These are phyloP conservation scores for Brachionus plicatilis DNA, from an alignment of 1,140 invertebrate species.

Conservation along the genomic window DNA sequence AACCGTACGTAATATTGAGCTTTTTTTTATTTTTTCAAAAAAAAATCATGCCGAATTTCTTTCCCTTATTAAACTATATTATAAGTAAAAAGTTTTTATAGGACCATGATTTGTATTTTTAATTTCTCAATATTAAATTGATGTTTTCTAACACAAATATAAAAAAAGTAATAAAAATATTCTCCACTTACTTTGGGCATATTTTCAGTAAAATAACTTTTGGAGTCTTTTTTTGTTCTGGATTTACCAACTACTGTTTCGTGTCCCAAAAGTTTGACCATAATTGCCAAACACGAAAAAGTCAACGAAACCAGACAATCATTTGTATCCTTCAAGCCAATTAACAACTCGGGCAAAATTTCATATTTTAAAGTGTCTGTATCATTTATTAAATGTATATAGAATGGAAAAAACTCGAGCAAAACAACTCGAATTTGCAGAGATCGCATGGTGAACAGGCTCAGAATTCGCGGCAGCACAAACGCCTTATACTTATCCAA, in stretches of 20 bases:
- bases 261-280: constrained; percentile 12
- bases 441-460: neutral
- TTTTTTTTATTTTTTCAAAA: too few species aligned
- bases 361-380: constrained; percentile 16
- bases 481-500: constrained; percentile 35
- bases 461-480: constrained; percentile 19
- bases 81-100: too few species aligned
- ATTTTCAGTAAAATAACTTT: constrained; percentile 30
- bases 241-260: constrained; percentile 13
- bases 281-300: neutral
- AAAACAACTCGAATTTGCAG: constrained; percentile 23
- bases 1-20: too few species aligned
- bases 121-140: too few species aligned
- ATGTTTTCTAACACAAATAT: too few species aligned
- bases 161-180: too few species aligned
- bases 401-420: constrained; percentile 36
- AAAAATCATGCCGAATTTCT: too few species aligned
- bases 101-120: too few species aligned
- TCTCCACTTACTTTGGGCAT: constrained; percentile 21
- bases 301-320: constrained; percentile 12
- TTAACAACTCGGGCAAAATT: constrained; percentile 12
- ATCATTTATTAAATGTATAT: constrained; percentile 12
- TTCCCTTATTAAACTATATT: too few species aligned
- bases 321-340: constrained; percentile 30
- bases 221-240: neutral